Conservation (phyloP, 35 echinoderm and acorn worm species). For the Lytechinus variegatus region DNA sequence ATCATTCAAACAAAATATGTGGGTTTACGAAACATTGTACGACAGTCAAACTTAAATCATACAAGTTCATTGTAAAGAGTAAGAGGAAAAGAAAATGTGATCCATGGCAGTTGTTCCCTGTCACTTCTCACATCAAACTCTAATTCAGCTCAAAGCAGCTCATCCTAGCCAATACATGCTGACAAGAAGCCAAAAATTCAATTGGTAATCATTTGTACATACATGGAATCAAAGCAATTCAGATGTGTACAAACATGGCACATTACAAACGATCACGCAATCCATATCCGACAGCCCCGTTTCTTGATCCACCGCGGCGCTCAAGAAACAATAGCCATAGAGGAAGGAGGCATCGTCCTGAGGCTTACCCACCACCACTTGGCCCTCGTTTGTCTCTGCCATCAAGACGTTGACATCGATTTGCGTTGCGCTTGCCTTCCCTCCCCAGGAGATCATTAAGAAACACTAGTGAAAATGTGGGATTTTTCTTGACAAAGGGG, state of each 20-base stretch:
- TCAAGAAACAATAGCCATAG: conserved; percentile 19
- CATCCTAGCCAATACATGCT: conserved; percentile 12
- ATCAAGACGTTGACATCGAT: conserved; percentile 24
- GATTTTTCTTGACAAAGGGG: conserved; percentile 42
- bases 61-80: not conserved
- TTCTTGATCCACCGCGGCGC: not conserved
- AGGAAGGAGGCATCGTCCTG: conserved; percentile 21
- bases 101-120: conserved; percentile 9
- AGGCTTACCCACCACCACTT: conserved; percentile 14
- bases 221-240: conserved; percentile 22
- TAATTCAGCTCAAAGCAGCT: conserved; percentile 28
- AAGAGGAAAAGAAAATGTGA: not conserved
- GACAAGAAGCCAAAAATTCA: conserved; percentile 45
- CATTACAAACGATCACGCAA: conserved; percentile 35
- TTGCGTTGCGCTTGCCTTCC: not conserved
- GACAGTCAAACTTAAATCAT: not conserved
- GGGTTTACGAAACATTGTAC: not conserved
- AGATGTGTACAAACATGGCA: conserved; percentile 25
- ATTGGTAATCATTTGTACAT: conserved; percentile 49
- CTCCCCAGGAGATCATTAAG: conserved; percentile 35
- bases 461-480: conserved; percentile 26
- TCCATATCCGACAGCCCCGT: conserved; percentile 26
- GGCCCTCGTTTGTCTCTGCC: conserved; percentile 35
- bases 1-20: not conserved
- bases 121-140: conserved; percentile 9